phyloP scores from a whole-genome alignment of 1,140 invertebrate species.

The Hyles euphorbiae region DNA sequence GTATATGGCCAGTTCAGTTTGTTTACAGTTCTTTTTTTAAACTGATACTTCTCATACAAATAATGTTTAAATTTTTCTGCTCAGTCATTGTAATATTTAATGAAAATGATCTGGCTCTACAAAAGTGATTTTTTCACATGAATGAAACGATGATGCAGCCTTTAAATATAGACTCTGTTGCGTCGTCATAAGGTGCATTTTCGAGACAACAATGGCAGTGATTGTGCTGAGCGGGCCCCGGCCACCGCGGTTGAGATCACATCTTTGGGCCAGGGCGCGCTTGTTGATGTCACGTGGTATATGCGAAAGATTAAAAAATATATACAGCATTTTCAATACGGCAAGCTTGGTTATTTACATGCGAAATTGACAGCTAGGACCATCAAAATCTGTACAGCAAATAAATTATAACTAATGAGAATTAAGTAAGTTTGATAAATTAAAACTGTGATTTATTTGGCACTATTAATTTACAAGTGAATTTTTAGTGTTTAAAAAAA shows the following conservation, averaged over 20 bases:
- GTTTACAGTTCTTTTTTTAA: too few relatives aligned
- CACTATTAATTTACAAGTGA: too few relatives aligned
- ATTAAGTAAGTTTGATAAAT: too few relatives aligned
- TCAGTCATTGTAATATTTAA: conserved; percentile 6
- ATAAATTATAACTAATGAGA: too few relatives aligned
- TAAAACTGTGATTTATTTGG: too few relatives aligned
- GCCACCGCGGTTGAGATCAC: conserved; percentile 58
- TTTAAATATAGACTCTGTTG: conserved; percentile 27
- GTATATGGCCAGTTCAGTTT: too few relatives aligned
- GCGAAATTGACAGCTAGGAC: too few relatives aligned
- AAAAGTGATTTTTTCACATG: background rate
- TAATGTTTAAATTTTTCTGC: too few relatives aligned
- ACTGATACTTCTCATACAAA: too few relatives aligned
- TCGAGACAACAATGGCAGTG: conserved; percentile 44
- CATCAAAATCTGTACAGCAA: background rate
- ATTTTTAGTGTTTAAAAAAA: too few relatives aligned
- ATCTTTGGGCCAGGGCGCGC: conserved; percentile 42
- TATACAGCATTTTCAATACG: too few relatives aligned
- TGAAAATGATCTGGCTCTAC: conserved; percentile 10
- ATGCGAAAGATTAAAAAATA: conserved; percentile 6
- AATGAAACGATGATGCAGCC: conserved; percentile 16
- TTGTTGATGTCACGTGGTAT: background rate
- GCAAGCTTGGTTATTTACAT: too few relatives aligned
- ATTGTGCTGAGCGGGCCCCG: conserved; percentile 21
- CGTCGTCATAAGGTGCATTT: conserved; percentile 25